Base-by-base conservation (phyloP, 2,113 vertebrate species). In the Rhynchopsitta pachyrhyncha region DNA sequence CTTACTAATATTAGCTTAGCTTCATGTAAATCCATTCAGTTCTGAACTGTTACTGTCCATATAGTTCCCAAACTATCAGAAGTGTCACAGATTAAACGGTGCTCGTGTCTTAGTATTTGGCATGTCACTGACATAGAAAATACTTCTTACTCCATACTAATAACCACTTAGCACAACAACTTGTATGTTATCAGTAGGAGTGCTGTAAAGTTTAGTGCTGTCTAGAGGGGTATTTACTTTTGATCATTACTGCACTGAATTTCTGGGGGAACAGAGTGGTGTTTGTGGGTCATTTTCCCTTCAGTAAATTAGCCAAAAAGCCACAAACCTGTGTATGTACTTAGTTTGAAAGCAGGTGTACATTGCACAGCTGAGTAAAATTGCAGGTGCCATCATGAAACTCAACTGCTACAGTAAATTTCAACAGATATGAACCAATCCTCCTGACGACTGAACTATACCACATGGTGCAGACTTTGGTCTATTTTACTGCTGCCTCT, bases 221-320 rank as follows among this genome's bases (percentile, higher is more conserved):
- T 44, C 37, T 55, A 25, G 42, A 88, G 7, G 7, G 49, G 10
- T 31, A n/a, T 63, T 79, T 62, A 69, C n/a, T 59, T 70, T 62
- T 37, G 24, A 44, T 83, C 41, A 46, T 46, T 64, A 44, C 29
- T 62, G 22, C 46, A 76, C 8, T 49, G 14, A 44, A 42, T 84
- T 81, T 74, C n/a, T 69, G 17, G 35, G 35, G 27, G 29, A 60
- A 7, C 2, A 2, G 2, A 35, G 17, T 20, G 17, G 33, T 52
- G 35, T 17, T 16, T 1, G 1, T 8, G 16, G 20, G 7, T 7
- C 28, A 52, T 37, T 28, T 4, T 12, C 1, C 5, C 2, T 41
- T 6, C 22, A 19, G 22, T 22, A 73, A 33, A 62, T 14, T 18
- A 86, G 59, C 27, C 18, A 27, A 59, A 73, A 71, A 64, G 11